Evolutionary conservation across 2,113 vertebrate species (phyloP).

Genomic region (Spermophilus dauricus): DNA sequence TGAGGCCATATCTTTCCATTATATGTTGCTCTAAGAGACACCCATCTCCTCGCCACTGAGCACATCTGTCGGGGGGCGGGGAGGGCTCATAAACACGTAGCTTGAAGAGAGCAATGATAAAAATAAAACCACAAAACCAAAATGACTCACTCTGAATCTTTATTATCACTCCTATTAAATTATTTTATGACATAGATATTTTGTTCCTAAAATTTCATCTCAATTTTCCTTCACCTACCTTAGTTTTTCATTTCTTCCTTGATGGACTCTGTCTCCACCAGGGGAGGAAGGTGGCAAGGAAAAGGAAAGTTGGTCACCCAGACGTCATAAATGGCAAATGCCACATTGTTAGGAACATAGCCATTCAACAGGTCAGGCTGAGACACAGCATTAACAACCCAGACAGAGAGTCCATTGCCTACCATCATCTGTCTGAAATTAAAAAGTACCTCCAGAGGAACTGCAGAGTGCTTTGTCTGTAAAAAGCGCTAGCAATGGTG

Average conservation of each 20-base stretch:
- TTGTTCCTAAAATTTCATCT: neutral
- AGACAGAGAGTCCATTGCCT: slow-evolving; percentile 68
- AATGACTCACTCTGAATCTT: slow-evolving; percentile 17
- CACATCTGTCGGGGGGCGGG: no score
- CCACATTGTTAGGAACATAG: neutral
- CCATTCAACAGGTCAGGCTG: slow-evolving; percentile 46
- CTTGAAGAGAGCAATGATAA: neutral
- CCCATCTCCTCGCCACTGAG: neutral
- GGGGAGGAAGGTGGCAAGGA: neutral
- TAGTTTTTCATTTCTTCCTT: slow-evolving; percentile 3
- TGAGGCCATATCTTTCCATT: neutral
- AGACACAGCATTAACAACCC: slow-evolving; percentile 55
- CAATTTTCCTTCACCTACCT: neutral
- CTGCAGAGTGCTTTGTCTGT: slow-evolving; percentile 84
- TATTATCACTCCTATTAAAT: neutral
- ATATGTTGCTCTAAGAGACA: neutral
- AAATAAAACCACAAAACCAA: slow-evolving; percentile 43
- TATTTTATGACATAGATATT: neutral
- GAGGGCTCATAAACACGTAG: neutral
- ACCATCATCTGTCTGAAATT: slow-evolving; percentile 75
- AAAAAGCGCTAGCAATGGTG: slow-evolving; percentile 81
- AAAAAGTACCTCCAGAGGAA: slow-evolving; percentile 80
- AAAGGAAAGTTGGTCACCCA: neutral
- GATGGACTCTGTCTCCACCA: neutral
- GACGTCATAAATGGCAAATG: neutral